phyloP scores from a whole-genome alignment of 2,797 vertebrate genomes.

The Galagoides demidoff region DNA sequence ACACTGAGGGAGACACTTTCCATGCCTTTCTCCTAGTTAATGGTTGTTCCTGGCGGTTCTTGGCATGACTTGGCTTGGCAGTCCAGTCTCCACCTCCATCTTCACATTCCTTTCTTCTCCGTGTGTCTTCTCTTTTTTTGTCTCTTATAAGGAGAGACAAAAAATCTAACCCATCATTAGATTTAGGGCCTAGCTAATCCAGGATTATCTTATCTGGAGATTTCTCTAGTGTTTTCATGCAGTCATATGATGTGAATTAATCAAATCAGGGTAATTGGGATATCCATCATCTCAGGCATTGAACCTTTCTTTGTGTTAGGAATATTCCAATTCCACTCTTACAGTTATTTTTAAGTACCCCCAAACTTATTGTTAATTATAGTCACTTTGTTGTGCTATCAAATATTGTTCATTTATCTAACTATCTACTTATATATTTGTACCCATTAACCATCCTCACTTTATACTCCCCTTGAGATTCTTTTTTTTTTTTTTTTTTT shows the following conservation, averaged over 20 bases:
- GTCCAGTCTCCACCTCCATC: not conserved
- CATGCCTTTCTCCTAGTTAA: not conserved
- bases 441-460: too few relatives aligned
- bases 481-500: not conserved
- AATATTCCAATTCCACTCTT: too few relatives aligned
- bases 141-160: not conserved
- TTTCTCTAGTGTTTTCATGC: too few relatives aligned
- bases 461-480: not conserved
- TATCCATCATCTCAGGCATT: too few relatives aligned
- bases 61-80: not conserved
- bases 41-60: not conserved
- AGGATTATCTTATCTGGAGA: not conserved
- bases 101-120: not conserved
- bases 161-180: not conserved
- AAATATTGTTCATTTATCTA: too few relatives aligned
- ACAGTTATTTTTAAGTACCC: too few relatives aligned
- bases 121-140: not conserved
- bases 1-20: not conserved
- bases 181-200: not conserved
- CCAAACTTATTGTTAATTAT: too few relatives aligned
- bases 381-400: too few relatives aligned
- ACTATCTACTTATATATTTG: too few relatives aligned
- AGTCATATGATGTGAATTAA: too few relatives aligned
- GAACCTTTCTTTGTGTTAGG: too few relatives aligned
- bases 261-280: too few relatives aligned